A percentile compares a stretch with the other conserved stretches of the same genome.
Evolutionary conservation across 1,140 invertebrate genomes (phyloP).

Genomic region (Diorhabda carinulata): DNA sequence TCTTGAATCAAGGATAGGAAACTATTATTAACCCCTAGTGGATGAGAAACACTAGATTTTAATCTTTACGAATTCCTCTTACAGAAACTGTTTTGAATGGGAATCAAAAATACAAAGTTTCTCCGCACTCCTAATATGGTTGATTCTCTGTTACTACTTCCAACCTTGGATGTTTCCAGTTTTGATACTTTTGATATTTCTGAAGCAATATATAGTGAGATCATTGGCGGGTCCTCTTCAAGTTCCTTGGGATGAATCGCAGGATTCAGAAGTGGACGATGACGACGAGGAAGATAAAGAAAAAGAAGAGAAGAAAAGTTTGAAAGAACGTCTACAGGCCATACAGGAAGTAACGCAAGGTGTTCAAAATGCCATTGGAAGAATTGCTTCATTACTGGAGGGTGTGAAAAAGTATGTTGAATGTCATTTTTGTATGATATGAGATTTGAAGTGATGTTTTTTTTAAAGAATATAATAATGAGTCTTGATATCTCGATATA

Average conservation of each 20-base stretch:
- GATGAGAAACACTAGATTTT: not conserved
- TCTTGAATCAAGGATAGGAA: not conserved
- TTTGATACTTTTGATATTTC: conserved; percentile 69
- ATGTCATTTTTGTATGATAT: no score
- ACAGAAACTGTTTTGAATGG: conserved; percentile 95
- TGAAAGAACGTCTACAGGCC: conserved; percentile 89
- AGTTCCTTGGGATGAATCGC: conserved; percentile 73
- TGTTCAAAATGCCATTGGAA: conserved; percentile 91
- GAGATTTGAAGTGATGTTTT: no score
- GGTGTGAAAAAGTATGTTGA: conserved; percentile 85
- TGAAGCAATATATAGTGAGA: conserved; percentile 68
- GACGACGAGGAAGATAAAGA: conserved; percentile 70
- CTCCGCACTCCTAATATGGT: conserved; percentile 79
- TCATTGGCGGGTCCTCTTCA: conserved; percentile 47
- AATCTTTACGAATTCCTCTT: conserved; percentile 34
- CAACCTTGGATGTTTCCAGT: conserved; percentile 85
- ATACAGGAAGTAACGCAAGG: conserved; percentile 94
- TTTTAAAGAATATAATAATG: no score
- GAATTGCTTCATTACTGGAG: conserved; percentile 87
- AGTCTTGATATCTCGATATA: no score
- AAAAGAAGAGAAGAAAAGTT: conserved; percentile 91
- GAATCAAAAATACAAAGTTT: conserved; percentile 87
- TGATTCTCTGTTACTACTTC: conserved; percentile 77
- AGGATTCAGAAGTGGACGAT: conserved; percentile 60
- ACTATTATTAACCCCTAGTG: not conserved